A percentile compares a stretch with the other conserved stretches of the same genome.
phyloP scores from a whole-genome alignment of 2,888 invertebrate species.

The Mystacides longicornis region DNA sequence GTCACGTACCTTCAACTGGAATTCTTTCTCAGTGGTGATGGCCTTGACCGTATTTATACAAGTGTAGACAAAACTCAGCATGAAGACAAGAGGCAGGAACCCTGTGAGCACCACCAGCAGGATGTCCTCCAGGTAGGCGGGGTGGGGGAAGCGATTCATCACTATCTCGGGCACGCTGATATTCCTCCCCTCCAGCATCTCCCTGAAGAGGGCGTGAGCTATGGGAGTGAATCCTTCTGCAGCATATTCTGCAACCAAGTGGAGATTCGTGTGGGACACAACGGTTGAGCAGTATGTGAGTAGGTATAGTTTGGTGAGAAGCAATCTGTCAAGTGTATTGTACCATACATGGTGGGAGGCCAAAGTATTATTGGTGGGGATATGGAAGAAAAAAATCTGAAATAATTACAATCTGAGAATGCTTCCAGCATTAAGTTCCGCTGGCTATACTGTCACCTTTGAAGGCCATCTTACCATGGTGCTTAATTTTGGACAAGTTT shows the following conservation, averaged over 20 bases:
- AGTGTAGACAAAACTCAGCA: conserved; percentile 75
- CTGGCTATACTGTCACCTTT: no score
- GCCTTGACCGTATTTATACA: conserved; percentile 70
- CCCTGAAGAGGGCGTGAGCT: conserved; percentile 39
- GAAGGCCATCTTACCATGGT: no score
- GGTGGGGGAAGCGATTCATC: conserved; percentile 66
- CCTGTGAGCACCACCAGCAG: conserved; percentile 57
- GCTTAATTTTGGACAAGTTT: no score
- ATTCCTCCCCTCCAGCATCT: conserved; percentile 32
- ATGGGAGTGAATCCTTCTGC: conserved; percentile 42
- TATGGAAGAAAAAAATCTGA: not conserved
- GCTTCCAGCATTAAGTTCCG: not conserved
- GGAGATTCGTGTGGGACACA: not conserved
- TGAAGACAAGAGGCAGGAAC: conserved; percentile 66
- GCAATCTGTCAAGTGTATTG: no score
- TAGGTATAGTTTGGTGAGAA: no score
- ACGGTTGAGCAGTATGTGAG: not conserved
- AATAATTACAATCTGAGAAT: not conserved
- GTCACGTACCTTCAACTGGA: conserved; percentile 56
- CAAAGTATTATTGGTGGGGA: not conserved
- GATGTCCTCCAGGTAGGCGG: conserved; percentile 58
- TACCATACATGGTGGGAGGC: not conserved
- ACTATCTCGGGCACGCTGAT: conserved; percentile 34
- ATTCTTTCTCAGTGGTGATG: conserved; percentile 68
- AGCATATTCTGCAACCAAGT: conserved; percentile 36